Conservation (phyloP, 2,797 vertebrate species). For the Syncerus caffer region DNA sequence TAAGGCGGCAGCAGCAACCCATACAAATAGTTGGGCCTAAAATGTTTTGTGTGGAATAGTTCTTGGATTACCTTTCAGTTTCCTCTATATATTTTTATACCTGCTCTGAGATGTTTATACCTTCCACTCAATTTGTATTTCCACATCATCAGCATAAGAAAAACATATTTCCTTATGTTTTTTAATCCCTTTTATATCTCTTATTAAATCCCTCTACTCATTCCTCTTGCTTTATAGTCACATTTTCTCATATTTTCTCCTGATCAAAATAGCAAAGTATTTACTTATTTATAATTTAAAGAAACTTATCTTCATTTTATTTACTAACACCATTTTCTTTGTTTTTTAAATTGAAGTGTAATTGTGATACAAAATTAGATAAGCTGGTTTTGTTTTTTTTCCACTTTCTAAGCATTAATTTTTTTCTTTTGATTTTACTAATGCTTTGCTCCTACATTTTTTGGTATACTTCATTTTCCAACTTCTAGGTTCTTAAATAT, state of each 20-base stretch:
- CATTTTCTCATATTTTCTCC: background rate
- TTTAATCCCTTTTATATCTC: background rate
- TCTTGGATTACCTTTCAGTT: background rate
- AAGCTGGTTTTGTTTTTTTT: background rate
- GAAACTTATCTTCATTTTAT: background rate
- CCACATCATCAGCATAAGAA: background rate
- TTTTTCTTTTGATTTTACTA: background rate
- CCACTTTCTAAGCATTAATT: conserved; percentile 11
- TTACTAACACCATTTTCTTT: background rate
- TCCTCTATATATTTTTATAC: background rate
- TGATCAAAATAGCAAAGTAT: conserved; percentile 7
- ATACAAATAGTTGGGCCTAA: background rate
- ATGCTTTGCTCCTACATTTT: background rate
- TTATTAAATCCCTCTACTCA: background rate
- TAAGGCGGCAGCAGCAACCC: background rate
- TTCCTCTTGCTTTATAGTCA: background rate
- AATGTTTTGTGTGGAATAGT: background rate
- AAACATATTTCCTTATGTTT: background rate
- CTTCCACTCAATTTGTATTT: background rate
- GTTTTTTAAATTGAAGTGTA: background rate
- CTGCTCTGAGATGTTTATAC: background rate
- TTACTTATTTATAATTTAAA: background rate
- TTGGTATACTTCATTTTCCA: background rate
- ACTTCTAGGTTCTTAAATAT: background rate
- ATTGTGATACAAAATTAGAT: background rate